Evolutionary conservation across 2,888 invertebrate genomes (phyloP).

Genomic region (Caenorhabditis wallacei): DNA sequence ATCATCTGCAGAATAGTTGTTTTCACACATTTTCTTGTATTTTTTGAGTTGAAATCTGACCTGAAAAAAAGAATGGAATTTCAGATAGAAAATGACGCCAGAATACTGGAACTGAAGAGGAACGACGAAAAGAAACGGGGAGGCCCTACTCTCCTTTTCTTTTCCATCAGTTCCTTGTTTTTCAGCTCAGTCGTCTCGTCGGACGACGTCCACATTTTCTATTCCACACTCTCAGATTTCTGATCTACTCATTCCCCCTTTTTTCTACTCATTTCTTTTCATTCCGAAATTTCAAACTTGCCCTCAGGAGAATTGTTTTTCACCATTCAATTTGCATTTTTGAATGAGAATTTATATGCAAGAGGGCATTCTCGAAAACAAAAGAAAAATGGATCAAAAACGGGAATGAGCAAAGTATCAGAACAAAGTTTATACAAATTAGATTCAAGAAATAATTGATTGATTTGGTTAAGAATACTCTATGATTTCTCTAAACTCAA

Average conservation of each 20-base stretch:
- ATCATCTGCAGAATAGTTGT: not conserved
- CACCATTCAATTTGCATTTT: conserved; percentile 35
- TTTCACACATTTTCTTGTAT: not conserved
- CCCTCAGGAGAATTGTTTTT: conserved; percentile 11
- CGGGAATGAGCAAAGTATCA: no score
- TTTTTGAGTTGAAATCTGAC: conserved; percentile 17
- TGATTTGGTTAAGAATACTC: no score
- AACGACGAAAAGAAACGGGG: not conserved
- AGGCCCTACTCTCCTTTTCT: not conserved
- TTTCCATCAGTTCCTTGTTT: conserved; percentile 14
- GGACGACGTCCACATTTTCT: conserved; percentile 24
- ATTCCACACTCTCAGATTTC: conserved; percentile 41
- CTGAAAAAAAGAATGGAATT: conserved; percentile 1
- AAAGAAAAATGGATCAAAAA: not conserved
- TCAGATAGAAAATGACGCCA: conserved; percentile 30
- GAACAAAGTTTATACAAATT: no score
- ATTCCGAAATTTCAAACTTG: not conserved
- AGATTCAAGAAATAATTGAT: no score
- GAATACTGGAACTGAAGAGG: conserved; percentile 16
- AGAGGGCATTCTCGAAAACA: not conserved
- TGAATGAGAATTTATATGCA: not conserved
- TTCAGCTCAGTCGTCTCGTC: conserved; percentile 1
- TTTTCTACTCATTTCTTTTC: conserved; percentile 3
- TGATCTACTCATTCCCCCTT: conserved; percentile 22
- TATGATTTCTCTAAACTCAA: no score